Conservation (phyloP, 2,888 invertebrate species). For the Acrobasis suavella region DNA sequence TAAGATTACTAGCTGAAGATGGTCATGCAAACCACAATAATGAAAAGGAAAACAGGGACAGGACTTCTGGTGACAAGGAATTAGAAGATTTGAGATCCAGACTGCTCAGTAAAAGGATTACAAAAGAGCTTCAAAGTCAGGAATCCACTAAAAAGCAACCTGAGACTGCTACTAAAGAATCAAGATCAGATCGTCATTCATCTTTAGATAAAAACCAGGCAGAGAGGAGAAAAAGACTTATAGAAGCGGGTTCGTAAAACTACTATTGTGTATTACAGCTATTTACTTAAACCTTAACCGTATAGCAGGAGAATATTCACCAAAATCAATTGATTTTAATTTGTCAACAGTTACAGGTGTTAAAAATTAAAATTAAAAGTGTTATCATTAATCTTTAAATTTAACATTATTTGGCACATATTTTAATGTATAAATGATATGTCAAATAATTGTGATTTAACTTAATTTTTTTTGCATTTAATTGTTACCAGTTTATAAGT, state of each 20-base stretch:
- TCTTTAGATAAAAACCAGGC: conserved; percentile 75
- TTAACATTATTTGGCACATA: no score
- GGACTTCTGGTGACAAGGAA: conserved; percentile 81
- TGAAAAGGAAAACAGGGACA: conserved; percentile 77
- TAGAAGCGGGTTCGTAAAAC: conserved; percentile 83
- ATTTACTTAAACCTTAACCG: neutral
- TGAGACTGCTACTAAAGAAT: conserved; percentile 66
- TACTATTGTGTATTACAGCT: conserved; percentile 14
- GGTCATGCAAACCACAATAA: conserved; percentile 61
- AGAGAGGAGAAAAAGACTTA: conserved; percentile 85
- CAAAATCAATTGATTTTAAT: no score
- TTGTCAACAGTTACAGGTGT: no score
- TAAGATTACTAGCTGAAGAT: conserved; percentile 67
- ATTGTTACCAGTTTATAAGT: no score
- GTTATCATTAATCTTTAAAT: no score
- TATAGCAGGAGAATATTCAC: no score
- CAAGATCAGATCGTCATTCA: conserved; percentile 64
- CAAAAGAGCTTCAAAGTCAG: conserved; percentile 84
- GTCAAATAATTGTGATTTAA: no score
- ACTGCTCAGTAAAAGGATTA: conserved; percentile 86
- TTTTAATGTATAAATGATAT: no score
- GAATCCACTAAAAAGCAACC: conserved; percentile 58
- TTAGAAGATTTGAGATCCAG: conserved; percentile 90
- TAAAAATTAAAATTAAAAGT: no score
- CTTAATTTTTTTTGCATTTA: no score